These are phyloP conservation scores for Dasyprocta punctata DNA, from an alignment of 2,113 vertebrate species.

Conservation along the genomic window DNA sequence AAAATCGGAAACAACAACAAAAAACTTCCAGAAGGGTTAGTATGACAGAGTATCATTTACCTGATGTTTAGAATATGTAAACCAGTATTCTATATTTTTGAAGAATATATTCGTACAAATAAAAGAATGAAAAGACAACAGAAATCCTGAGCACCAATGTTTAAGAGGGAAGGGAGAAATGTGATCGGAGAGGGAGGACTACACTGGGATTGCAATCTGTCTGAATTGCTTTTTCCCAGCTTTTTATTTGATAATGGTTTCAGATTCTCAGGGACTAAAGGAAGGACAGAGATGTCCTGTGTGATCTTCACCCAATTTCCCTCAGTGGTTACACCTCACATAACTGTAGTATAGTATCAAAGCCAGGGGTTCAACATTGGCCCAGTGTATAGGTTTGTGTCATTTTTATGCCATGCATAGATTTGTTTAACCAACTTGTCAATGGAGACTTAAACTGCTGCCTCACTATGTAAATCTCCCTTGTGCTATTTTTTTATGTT, in stretches of 20 bases:
- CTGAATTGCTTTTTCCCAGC: not conserved
- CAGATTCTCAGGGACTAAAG: not conserved
- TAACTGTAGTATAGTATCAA: not conserved
- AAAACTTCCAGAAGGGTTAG: not conserved
- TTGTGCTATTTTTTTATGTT: not conserved
- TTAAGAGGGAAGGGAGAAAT: not conserved
- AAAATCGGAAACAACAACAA: not conserved
- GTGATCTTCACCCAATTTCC: not conserved
- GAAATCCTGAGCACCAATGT: not conserved
- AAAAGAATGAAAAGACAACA: not conserved
- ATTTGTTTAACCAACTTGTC: not conserved
- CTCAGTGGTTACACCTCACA: not conserved
- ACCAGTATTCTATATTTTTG: not conserved
- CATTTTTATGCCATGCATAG: not conserved
- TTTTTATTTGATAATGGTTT: not conserved
- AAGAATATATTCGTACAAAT: not conserved
- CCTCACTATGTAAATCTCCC: not conserved
- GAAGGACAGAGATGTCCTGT: not conserved
- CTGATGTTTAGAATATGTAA: not conserved
- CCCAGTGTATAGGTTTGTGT: not conserved
- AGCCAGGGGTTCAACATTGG: not conserved
- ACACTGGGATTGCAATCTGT: not conserved
- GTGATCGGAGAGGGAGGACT: not conserved
- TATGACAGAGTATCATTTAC: not conserved
- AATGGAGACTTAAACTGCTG: not conserved